Percentiles rank a stretch among this genome's conserved stretches.
Evolutionary conservation across 2,113 vertebrate genomes (phyloP).

Genomic region (Larimichthys crocea): DNA sequence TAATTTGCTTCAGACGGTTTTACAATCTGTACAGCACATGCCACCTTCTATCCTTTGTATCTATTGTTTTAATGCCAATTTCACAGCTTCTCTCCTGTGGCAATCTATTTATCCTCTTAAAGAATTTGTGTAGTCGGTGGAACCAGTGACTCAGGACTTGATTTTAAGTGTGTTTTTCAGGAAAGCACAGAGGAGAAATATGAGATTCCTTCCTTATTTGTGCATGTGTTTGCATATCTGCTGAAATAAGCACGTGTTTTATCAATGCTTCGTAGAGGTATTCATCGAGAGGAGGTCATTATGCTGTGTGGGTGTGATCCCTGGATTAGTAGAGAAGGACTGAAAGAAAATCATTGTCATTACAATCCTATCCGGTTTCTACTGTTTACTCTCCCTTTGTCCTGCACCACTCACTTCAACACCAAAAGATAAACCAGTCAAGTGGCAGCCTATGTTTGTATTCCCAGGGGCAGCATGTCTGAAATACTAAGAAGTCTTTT

Average conservation of each 20-base stretch:
- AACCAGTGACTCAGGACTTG: background rate
- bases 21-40: background rate
- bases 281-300: slow-evolving; percentile 1
- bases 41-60: background rate
- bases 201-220: background rate
- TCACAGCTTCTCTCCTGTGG: background rate
- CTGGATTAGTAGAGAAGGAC: slow-evolving; percentile 63
- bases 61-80: background rate
- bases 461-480: slow-evolving; percentile 40
- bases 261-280: background rate
- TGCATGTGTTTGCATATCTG: background rate
- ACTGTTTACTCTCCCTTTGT: slow-evolving; percentile 61
- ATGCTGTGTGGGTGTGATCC: slow-evolving; percentile 12
- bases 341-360: slow-evolving; percentile 68
- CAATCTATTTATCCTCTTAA: slow-evolving; percentile 1
- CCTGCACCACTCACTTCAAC: slow-evolving; percentile 31
- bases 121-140: background rate
- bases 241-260: background rate
- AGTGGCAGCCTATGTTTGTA: slow-evolving; percentile 46
- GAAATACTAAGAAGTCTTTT: slow-evolving; percentile 39
- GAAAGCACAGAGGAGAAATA: background rate
- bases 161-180: background rate
- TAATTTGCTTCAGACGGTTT: background rate
- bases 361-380: slow-evolving; percentile 58
- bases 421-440: slow-evolving; percentile 23